phyloP scores from a whole-genome alignment of 2,888 invertebrate genomes.

The Nysson spinosus region DNA sequence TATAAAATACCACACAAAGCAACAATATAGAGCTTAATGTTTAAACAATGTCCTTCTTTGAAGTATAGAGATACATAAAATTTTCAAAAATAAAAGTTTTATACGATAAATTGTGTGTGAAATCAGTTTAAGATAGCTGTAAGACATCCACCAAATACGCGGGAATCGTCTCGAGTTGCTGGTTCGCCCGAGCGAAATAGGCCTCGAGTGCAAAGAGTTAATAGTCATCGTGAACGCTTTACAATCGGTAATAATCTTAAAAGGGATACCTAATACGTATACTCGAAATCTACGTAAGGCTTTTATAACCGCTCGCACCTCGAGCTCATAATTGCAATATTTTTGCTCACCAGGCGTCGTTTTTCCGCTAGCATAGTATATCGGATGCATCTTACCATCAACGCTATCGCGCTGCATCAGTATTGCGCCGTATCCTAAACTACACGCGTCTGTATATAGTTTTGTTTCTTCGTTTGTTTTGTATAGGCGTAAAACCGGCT shows the following conservation, averaged over 20 bases:
- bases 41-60: no score
- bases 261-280: slow-evolving; percentile 54
- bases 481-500: slow-evolving; percentile 22
- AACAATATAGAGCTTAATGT: no score
- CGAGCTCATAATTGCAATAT: slow-evolving; percentile 56
- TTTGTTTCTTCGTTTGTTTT: slow-evolving; percentile 10
- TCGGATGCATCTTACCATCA: slow-evolving; percentile 16
- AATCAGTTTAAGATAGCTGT: no score
- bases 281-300: slow-evolving; percentile 50
- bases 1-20: no score
- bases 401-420: slow-evolving; percentile 18
- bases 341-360: slow-evolving; percentile 50
- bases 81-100: no score
- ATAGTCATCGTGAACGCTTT: background rate
- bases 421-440: slow-evolving; percentile 8
- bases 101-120: no score
- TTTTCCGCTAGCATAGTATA: slow-evolving; percentile 43
- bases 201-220: no score
- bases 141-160: no score
- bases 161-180: no score
- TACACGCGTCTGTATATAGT: slow-evolving; percentile 39
- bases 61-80: no score
- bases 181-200: no score
- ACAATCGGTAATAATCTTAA: slow-evolving; percentile 59
- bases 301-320: slow-evolving; percentile 60